phyloP scores from a whole-genome alignment of 2,888 invertebrate species.

The Andrena praecox region DNA sequence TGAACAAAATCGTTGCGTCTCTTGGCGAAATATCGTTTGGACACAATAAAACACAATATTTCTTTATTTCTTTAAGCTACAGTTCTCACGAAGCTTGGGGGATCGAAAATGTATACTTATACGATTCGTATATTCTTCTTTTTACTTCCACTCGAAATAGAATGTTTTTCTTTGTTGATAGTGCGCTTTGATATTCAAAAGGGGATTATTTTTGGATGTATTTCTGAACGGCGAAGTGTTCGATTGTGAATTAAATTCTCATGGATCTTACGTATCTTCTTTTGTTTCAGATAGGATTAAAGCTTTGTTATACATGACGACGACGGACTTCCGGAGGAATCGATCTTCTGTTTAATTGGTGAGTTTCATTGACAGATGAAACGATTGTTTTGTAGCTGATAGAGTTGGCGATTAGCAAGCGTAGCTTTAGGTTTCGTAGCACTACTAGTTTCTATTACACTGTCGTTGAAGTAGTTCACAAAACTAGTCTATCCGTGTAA shows the following conservation, averaged over 20 bases:
- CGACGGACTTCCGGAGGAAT: constrained; percentile 68
- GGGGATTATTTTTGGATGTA: neutral
- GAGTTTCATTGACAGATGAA: constrained; percentile 61
- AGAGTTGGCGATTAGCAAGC: neutral
- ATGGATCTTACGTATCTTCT: neutral
- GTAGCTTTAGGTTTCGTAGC: neutral
- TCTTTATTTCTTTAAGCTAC: neutral
- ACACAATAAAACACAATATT: neutral
- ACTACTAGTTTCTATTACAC: neutral
- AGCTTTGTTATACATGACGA: constrained; percentile 75
- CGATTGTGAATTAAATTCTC: neutral
- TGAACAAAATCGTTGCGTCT: neutral
- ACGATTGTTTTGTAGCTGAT: constrained; percentile 7
- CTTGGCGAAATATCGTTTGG: neutral
- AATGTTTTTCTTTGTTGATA: neutral
- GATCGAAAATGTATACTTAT: neutral
- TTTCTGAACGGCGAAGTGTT: neutral
- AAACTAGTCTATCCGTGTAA: constrained; percentile 5
- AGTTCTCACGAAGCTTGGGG: neutral
- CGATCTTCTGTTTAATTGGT: constrained; percentile 78
- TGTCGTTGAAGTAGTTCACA: neutral
- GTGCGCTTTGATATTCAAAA: no score
- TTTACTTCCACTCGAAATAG: constrained; percentile 11
- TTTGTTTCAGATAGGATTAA: constrained; percentile 45
- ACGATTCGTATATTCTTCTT: neutral